phyloP scores from a whole-genome alignment of 2,113 vertebrate species.

The Gasterosteus nipponicus region DNA sequence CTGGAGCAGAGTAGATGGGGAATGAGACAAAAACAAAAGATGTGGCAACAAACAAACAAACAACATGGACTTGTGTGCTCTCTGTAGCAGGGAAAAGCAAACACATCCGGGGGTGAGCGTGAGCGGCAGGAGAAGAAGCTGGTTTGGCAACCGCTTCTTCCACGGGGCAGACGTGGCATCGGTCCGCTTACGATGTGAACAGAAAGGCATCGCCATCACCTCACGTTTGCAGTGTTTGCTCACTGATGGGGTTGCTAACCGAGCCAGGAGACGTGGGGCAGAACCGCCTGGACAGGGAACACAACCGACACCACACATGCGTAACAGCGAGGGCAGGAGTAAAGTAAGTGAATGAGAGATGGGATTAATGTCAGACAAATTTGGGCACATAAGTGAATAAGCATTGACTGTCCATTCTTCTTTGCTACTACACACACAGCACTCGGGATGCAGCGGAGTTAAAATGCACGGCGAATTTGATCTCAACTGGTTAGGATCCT shows the following conservation, averaged over 20 bases:
- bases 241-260: slow-evolving; percentile 27
- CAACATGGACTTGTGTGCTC: not conserved
- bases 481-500: not conserved
- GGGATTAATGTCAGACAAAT: slow-evolving; percentile 1
- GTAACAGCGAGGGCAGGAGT: not conserved
- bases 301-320: slow-evolving; percentile 11
- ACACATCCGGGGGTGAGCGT: not conserved
- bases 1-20: not conserved
- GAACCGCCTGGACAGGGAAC: slow-evolving; percentile 31
- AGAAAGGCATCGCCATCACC: slow-evolving; percentile 26
- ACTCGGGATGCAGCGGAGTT: not conserved
- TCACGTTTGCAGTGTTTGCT: slow-evolving; percentile 40
- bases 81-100: not conserved
- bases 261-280: slow-evolving; percentile 28
- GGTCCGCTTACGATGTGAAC: slow-evolving; percentile 23
- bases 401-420: not conserved
- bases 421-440: not conserved
- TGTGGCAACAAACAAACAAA: not conserved
- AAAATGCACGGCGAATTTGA: not conserved
- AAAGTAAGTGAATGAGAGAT: not conserved
- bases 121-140: slow-evolving; percentile 25
- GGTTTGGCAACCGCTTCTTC: slow-evolving; percentile 1
- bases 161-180: slow-evolving; percentile 25
- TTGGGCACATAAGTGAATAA: not conserved
- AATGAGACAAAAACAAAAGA: not conserved